Base-by-base conservation (phyloP, 2,888 invertebrate genomes). In the Amphipoea lucens region DNA sequence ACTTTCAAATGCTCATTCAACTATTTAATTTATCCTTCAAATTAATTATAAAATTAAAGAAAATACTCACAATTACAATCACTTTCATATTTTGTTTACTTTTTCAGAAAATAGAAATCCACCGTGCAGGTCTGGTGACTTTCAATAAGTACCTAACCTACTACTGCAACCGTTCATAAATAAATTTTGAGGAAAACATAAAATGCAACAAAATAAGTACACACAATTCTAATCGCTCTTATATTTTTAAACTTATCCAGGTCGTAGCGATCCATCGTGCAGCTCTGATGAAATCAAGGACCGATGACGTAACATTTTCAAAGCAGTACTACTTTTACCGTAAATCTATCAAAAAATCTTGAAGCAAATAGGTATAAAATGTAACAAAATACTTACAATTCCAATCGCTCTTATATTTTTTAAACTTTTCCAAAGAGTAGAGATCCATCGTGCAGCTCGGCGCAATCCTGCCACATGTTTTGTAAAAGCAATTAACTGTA, bases 341-440 rank as follows among this genome's bases (percentile, higher is more conserved):
- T 40, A 40, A 40, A 40, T 40, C 40, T 40, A 40, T 40, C 4
- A 48, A 51, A 20, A n/a, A 29, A 45, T 9, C 5, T n/a, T 9
- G 7, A 42, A 23, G 6, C 6, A 48, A 65, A 29, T 29, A 29
- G 1, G 0, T 63, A 68, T 20, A 68, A 60, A 68, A 48, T 0
- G 23, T 36, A 23, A n/a, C 4, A 36, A 48, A 70, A 63, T 71
- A 91, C 92, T 92, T 9, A 92, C 91, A 91, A 40, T 84, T 89
- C 91, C 91, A 92, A 81, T 91, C 90, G 60, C 76, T 90, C 80
- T 91, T 90, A 70, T 91, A 91, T 57, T 81, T 90, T 81, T 89
- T 87, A 82, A 91, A 91, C 69, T 85, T 90, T 3, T 90, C 85
- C 57, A 91, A 36, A 36, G 89, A 86, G 23, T 88, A 84, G 3